Evolutionary conservation across 53 echinoderm and acorn worm genomes (phyloP).

Genomic region (Zoroaster sp.): DNA sequence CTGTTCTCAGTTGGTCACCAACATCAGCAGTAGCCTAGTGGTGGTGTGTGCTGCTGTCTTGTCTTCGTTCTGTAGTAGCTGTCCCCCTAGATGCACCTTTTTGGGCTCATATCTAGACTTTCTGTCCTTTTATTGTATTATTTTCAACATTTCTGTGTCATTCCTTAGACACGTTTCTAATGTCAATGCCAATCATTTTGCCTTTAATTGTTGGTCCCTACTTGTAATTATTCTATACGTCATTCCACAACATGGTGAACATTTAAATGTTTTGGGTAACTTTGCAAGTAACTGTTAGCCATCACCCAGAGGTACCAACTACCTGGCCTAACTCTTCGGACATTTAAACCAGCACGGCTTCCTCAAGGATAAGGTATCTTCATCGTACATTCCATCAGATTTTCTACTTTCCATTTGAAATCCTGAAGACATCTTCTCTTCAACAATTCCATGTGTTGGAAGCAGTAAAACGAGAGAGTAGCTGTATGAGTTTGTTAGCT

Average conservation of each 20-base stretch:
- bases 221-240: constrained; percentile 23
- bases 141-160: constrained; percentile 19
- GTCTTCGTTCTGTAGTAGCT: constrained; percentile 46
- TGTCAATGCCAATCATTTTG: background rate
- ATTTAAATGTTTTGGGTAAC: constrained; percentile 35
- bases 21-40: constrained; percentile 35
- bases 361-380: background rate
- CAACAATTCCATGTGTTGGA: constrained; percentile 8
- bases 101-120: constrained; percentile 17
- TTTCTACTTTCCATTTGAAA: constrained; percentile 41
- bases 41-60: constrained; percentile 43
- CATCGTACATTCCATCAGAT: constrained; percentile 51
- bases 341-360: constrained; percentile 23
- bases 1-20: constrained; percentile 45
- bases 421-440: background rate
- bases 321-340: background rate
- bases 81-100: constrained; percentile 56
- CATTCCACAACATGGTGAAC: constrained; percentile 27
- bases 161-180: constrained; percentile 44
- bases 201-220: background rate
- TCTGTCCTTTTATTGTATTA: constrained; percentile 17
- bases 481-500: constrained; percentile 50
- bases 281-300: constrained; percentile 13
- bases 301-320: background rate
- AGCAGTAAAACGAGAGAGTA: background rate